Percentiles rank a stretch among this genome's conserved stretches.
phyloP scores from a whole-genome alignment of 2,888 invertebrate genomes.

The Pherbina coryleti region DNA sequence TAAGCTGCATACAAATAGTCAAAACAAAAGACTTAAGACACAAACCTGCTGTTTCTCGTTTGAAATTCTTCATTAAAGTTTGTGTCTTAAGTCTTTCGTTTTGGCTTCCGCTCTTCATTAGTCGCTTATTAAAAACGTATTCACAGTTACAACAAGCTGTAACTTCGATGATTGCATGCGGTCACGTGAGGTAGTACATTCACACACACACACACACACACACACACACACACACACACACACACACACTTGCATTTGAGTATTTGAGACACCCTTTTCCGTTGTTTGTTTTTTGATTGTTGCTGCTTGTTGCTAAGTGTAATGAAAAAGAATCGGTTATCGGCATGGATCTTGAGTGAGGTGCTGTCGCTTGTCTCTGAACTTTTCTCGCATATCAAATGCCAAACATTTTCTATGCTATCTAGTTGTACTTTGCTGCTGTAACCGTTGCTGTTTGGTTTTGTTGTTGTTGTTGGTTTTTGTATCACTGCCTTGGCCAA shows the following conservation, averaged over 20 bases:
- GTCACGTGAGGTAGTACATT: conserved; percentile 12
- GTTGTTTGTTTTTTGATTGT: background rate
- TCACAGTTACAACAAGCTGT: conserved; percentile 3
- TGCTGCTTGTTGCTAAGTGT: background rate
- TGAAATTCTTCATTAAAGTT: background rate
- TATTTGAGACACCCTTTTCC: background rate
- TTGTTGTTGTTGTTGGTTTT: background rate
- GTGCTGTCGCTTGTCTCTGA: background rate
- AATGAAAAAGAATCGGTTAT: background rate
- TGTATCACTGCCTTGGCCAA: background rate
- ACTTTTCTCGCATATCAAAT: conserved; percentile 20
- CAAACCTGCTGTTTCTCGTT: conserved; percentile 4
- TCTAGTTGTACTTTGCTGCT: conserved; percentile 8
- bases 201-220: background rate
- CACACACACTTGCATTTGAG: background rate
- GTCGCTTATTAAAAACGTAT: background rate
- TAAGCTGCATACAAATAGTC: background rate
- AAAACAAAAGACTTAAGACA: conserved; percentile 37
- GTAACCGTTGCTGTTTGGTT: background rate
- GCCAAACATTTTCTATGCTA: conserved; percentile 16
- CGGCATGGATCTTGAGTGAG: background rate
- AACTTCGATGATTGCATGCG: conserved; percentile 10
- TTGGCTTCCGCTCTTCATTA: conserved; percentile 22
- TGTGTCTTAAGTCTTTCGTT: conserved; percentile 26
- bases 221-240: background rate